These are phyloP conservation scores for Latrodectus hesperus DNA, from an alignment of 2,888 invertebrate genomes.

Conservation along the genomic window DNA sequence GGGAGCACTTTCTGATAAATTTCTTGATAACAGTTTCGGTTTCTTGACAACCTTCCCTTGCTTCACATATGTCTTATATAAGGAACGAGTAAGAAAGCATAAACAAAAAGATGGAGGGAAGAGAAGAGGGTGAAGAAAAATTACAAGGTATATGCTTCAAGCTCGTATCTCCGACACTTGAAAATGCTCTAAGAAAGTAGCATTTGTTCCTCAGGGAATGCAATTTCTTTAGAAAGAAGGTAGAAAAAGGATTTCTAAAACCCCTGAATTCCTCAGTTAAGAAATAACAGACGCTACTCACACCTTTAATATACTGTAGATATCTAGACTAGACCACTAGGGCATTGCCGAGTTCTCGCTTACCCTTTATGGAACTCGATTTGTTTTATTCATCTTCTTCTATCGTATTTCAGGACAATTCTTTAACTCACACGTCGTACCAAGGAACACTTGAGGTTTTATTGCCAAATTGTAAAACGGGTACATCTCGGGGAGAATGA, in stretches of 20 bases:
- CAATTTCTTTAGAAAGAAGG: slow-evolving; percentile 29
- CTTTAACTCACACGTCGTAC: not conserved
- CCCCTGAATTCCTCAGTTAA: slow-evolving; percentile 26
- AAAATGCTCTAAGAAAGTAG: slow-evolving; percentile 36
- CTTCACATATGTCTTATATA: not conserved
- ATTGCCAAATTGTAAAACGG: slow-evolving; percentile 1
- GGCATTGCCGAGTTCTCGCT: slow-evolving; percentile 35
- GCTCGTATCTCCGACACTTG: slow-evolving; percentile 36
- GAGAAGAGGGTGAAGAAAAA: slow-evolving; percentile 19
- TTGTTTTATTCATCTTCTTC: slow-evolving; percentile 17
- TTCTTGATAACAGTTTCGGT: slow-evolving; percentile 47
- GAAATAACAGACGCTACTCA: slow-evolving; percentile 50
- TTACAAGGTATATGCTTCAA: slow-evolving; percentile 11
- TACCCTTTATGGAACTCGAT: slow-evolving; percentile 38
- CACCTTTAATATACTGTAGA: slow-evolving; percentile 38
- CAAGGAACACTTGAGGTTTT: not conserved
- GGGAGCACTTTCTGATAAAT: slow-evolving; percentile 40
- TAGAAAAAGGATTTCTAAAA: slow-evolving; percentile 44
- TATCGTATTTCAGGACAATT: slow-evolving; percentile 9
- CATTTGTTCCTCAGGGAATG: slow-evolving; percentile 29
- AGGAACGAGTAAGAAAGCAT: slow-evolving; percentile 7
- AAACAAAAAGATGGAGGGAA: slow-evolving; percentile 25
- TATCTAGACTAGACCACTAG: slow-evolving; percentile 34
- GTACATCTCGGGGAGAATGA: not conserved
- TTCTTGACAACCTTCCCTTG: slow-evolving; percentile 35